Base-by-base conservation (phyloP, 2,888 invertebrate species). In the Phaonia tiefii region DNA sequence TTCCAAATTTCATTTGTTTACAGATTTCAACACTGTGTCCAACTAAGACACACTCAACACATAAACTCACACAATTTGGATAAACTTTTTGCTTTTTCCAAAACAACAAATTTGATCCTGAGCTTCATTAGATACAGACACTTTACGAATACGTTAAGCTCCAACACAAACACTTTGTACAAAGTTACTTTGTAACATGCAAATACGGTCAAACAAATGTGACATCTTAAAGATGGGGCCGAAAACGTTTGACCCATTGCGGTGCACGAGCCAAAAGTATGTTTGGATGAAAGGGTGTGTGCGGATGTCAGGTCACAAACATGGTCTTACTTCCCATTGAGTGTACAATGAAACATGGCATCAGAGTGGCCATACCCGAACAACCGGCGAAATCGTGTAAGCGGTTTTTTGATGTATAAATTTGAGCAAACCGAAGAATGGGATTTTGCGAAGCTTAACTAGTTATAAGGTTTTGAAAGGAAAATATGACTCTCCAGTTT, bases 241-340 rank as follows among this genome's bases (percentile, higher is more conserved):
- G 5, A 37, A 31, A 31, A 31, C 31, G 3, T 31, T 31, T 31
- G 31, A 31, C 31, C 31, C 8, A 31, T 31, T 31, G 31, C 8
- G 3, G 8, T 31, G 31, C 31, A 31, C 31, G n/a, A 31, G 31
- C 31, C 3, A 31, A 31, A 31, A n/a, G n/a, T 8, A 31, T 31
- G 8, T 31, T 31, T 31, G 31, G 3, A 8, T 31, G 31, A 5
- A 8, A 5, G 31, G 4, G 31, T 31, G 31, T 31, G 31, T 31
- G 31, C 31, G 8, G 31, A 5, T 31, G 3, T 3, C 31, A 39
- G 42, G 20, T 69, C 58, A 74, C 74, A 58, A 74, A 63, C 69
- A 78, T 81, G 77, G 71, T 75, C 77, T 67, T 78, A 72, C 78
- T 75, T 81, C 42, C 56, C 46, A 67, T 77, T 75, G 54, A 75